Percentiles rank a stretch among this genome's conserved stretches.
These are phyloP conservation scores for Brachycybe producta DNA, from an alignment of 2,888 invertebrate species.

Conservation along the genomic window DNA sequence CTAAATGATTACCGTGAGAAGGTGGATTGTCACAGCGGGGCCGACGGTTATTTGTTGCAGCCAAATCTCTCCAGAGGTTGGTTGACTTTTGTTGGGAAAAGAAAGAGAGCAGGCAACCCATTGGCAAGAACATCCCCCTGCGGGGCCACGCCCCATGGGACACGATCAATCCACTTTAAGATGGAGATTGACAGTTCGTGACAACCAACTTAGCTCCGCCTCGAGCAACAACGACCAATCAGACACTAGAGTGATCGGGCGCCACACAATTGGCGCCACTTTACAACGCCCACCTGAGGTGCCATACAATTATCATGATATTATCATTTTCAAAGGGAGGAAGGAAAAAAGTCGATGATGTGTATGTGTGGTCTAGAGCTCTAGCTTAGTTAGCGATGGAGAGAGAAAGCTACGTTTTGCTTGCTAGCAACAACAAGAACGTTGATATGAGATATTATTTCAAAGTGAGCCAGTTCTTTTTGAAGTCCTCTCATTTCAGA, in stretches of 20 bases:
- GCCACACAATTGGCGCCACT: background rate
- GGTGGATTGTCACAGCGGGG: conserved; percentile 1
- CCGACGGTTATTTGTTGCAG: conserved; percentile 17
- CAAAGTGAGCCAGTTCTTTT: too few species aligned
- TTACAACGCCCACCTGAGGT: background rate
- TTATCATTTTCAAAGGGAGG: too few species aligned
- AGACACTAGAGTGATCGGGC: background rate
- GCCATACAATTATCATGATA: conserved; percentile 6
- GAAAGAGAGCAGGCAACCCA: conserved; percentile 5
- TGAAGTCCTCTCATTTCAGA: too few species aligned
- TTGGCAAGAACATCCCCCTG: conserved; percentile 10
- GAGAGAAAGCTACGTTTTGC: too few species aligned
- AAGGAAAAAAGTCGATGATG: too few species aligned
- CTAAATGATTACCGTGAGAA: conserved; percentile 8
- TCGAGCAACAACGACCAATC: conserved; percentile 6
- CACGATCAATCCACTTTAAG: conserved; percentile 11
- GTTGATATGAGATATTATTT: too few species aligned
- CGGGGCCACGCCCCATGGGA: conserved; percentile 12
- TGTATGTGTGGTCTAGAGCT: too few species aligned
- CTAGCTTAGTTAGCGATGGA: too few species aligned
- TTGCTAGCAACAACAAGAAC: too few species aligned
- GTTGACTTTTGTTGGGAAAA: conserved; percentile 30
- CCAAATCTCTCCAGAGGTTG: conserved; percentile 21
- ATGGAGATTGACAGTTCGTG: conserved; percentile 8
- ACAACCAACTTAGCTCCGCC: conserved; percentile 4